Conservation (phyloP, 2,888 invertebrate genomes). For the Lottia scabra region DNA sequence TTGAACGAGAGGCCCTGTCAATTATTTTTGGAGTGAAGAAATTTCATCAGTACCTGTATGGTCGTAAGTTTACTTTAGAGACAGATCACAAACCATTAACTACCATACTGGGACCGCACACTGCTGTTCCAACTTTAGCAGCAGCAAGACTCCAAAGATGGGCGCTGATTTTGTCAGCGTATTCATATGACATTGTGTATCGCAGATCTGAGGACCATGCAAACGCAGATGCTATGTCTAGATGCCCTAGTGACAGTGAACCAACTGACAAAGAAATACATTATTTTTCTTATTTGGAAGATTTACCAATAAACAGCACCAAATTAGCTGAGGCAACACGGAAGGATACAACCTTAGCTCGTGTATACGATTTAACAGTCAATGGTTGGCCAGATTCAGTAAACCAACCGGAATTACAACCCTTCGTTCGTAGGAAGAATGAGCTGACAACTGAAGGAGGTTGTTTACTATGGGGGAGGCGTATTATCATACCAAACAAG, state of each 20-base stretch:
- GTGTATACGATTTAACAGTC: constrained; percentile 12
- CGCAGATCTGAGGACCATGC: not conserved
- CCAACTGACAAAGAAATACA: constrained; percentile 36
- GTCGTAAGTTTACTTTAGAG: constrained; percentile 48
- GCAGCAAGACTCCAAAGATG: constrained; percentile 4
- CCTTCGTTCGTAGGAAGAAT: no score
- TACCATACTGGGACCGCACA: not conserved
- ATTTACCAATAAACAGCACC: constrained; percentile 25
- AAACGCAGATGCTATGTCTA: not conserved
- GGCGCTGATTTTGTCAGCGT: constrained; percentile 9
- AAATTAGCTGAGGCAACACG: constrained; percentile 1
- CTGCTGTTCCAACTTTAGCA: not conserved
- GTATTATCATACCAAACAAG: constrained; percentile 2
- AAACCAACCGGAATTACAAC: not conserved
- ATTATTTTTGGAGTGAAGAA: not conserved
- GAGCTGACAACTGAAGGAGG: constrained; percentile 25
- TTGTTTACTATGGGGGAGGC: constrained; percentile 30
- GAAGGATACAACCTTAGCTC: constrained; percentile 9
- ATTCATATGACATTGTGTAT: constrained; percentile 5
- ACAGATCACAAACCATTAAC: constrained; percentile 19
- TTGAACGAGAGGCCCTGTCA: constrained; percentile 39
- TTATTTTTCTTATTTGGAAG: constrained; percentile 36
- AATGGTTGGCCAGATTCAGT: constrained; percentile 17
- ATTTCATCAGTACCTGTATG: constrained; percentile 18
- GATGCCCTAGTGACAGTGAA: no score